These are phyloP conservation scores for Galerucella nymphaeae DNA, from an alignment of 2,888 invertebrate genomes.

Conservation along the genomic window DNA sequence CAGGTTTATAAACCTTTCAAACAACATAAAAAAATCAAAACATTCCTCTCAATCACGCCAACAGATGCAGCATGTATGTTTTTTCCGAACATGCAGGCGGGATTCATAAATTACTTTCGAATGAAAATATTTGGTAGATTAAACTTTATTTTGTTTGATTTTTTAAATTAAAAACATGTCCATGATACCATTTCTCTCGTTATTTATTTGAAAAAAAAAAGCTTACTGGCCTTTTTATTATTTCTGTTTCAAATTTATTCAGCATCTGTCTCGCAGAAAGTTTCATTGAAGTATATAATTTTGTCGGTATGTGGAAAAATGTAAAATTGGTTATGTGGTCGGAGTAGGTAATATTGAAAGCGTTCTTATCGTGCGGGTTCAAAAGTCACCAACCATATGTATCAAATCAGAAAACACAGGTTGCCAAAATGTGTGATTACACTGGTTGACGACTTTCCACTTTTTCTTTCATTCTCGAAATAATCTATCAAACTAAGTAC, in stretches of 20 bases:
- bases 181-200: not conserved
- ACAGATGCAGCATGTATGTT: conserved; percentile 4
- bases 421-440: too few species aligned
- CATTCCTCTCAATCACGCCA: conserved; percentile 28
- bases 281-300: not conserved
- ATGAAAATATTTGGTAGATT: conserved; percentile 11
- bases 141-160: conserved; percentile 17
- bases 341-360: too few species aligned
- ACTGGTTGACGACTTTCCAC: too few species aligned
- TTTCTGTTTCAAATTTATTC: not conserved
- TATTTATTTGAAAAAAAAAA: not conserved
- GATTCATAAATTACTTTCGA: conserved; percentile 19
- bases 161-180: conserved; percentile 17
- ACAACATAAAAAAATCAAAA: conserved; percentile 29
- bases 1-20: conserved; percentile 31
- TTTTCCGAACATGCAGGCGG: not conserved
- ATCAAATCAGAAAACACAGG: too few species aligned
- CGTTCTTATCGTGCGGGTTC: too few species aligned
- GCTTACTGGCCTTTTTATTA: not conserved
- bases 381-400: too few species aligned
- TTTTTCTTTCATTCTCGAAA: too few species aligned
- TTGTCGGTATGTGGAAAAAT: not conserved
- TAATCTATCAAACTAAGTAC: too few species aligned
- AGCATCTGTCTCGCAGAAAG: not conserved
- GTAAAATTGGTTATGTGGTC: not conserved